Evolutionary conservation across 2,113 vertebrate genomes (phyloP), one percentile per base, ranked within the genome.

Genomic region (Platycercus adscitus): DNA sequence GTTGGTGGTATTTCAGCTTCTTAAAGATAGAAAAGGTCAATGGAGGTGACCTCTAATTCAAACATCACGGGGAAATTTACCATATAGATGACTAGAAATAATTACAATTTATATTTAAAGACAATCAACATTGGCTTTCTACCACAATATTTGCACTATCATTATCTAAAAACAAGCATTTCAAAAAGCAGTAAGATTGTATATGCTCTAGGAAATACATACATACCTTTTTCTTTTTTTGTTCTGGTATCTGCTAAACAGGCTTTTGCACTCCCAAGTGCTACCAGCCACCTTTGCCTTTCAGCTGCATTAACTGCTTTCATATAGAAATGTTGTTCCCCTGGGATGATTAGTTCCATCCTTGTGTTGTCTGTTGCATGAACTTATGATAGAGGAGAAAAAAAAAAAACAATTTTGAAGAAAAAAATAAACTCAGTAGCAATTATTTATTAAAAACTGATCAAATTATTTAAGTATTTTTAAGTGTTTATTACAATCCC

Each of bases 301-400:
- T 99, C 98, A 5, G 98, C 98, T 24, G 98, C 98, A 94, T 98
- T 99, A 77, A 98, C 98, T 9, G 98, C 98, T 95, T 98, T 98
- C 98, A 99, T 97, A 61, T 99, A 99, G 94, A 99, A 99, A 96
- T 98, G 98, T 89, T 99, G 98, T 88, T 99, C 98, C 75, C 98
- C 98, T 18, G 98, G 98, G 75, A 99, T 99, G 81, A 99, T 98
- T 21, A 99, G 91, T 64, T 99, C 98, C 98, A 99, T 98, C 96
- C 98, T 98, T 20, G 98, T 98, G 88, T 98, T 98, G 95, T 99
- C 98, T 91, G 97, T 98, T 72, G 98, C 94, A 75, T 99, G 98
- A 87, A 98, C 98, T 99, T 88, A 80, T 18, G 35, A 94, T 1
- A 86, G 46, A 83, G 65, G 53, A 68, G 23, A 7, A 53, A 94